These are phyloP conservation scores for Tricholaema leucomelas DNA, from an alignment of 2,113 vertebrate species.

Conservation along the genomic window DNA sequence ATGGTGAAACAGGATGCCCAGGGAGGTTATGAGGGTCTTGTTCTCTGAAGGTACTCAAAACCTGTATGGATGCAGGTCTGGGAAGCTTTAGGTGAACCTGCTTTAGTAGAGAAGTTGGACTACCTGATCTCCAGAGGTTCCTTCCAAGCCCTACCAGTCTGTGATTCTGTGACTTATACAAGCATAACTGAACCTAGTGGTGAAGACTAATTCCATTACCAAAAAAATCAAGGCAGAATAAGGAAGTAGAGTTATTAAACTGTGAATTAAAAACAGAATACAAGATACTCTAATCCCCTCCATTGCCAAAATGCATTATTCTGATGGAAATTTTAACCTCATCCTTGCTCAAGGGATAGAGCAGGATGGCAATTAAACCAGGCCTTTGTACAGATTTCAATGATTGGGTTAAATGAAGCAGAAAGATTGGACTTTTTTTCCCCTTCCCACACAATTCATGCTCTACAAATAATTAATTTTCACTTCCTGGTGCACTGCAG, in stretches of 20 bases:
- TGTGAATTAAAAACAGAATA: neutral
- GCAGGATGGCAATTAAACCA: neutral
- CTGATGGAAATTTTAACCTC: neutral
- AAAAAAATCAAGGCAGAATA: neutral
- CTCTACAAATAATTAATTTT: conserved; percentile 16
- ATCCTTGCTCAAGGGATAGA: neutral
- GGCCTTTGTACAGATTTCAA: neutral
- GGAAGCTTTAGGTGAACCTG: no score
- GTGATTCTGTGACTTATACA: neutral
- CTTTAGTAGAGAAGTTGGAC: no score
- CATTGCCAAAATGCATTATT: neutral
- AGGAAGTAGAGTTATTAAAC: neutral
- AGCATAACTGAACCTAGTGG: neutral
- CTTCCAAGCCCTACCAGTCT: no score
- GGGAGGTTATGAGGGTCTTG: no score
- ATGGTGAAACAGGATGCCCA: no score
- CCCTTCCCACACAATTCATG: conserved; percentile 38
- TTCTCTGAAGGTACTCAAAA: no score
- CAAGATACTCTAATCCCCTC: neutral
- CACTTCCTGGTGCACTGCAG: conserved; percentile 34
- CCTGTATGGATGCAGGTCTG: no score
- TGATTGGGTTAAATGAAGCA: neutral
- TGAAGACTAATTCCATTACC: neutral
- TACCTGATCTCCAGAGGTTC: no score
- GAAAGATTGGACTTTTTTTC: conserved; percentile 35